Percentiles rank a stretch among this genome's conserved stretches.
phyloP scores from a whole-genome alignment of 30 jellyfish, hydroid and myxozoan genomes.

The Sanderia malayensis region DNA sequence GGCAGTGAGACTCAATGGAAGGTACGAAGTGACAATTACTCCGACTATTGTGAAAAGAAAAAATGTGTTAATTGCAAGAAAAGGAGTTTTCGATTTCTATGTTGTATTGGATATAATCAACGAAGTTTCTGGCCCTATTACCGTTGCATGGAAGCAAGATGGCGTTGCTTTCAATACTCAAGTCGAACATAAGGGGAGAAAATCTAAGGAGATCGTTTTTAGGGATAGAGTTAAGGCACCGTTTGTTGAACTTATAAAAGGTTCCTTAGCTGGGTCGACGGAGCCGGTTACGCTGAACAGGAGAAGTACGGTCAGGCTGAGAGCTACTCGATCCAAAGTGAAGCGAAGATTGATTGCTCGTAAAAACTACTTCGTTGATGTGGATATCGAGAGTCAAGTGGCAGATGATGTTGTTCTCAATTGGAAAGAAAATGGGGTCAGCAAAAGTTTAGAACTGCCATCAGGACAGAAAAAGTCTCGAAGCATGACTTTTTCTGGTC shows the following conservation, averaged over 20 bases:
- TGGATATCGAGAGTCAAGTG: constrained; percentile 17
- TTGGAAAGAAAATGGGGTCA: constrained; percentile 10
- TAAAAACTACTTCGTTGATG: constrained; percentile 7
- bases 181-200: constrained; percentile 14
- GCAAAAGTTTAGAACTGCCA: neutral
- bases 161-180: constrained; percentile 23
- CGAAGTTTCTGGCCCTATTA: constrained; percentile 41
- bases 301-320: neutral
- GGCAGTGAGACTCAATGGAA: constrained; percentile 54
- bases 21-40: neutral
- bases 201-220: constrained; percentile 5
- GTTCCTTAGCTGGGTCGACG: constrained; percentile 13
- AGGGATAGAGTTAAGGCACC: constrained; percentile 25
- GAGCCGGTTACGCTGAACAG: constrained; percentile 29
- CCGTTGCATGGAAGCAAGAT: constrained; percentile 40
- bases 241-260: constrained; percentile 16
- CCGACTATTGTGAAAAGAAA: constrained; percentile 15
- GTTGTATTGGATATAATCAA: constrained; percentile 13
- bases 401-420: constrained; percentile 38
- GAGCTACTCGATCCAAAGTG: neutral
- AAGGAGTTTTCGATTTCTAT: constrained; percentile 36
- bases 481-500: constrained; percentile 15
- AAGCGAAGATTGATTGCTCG: constrained; percentile 15
- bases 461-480: neutral
- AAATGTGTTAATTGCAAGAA: neutral